Percentiles rank a stretch among this genome's conserved stretches.
Evolutionary conservation across 2,888 invertebrate genomes (phyloP).

Genomic region (Sesamia inferens): DNA sequence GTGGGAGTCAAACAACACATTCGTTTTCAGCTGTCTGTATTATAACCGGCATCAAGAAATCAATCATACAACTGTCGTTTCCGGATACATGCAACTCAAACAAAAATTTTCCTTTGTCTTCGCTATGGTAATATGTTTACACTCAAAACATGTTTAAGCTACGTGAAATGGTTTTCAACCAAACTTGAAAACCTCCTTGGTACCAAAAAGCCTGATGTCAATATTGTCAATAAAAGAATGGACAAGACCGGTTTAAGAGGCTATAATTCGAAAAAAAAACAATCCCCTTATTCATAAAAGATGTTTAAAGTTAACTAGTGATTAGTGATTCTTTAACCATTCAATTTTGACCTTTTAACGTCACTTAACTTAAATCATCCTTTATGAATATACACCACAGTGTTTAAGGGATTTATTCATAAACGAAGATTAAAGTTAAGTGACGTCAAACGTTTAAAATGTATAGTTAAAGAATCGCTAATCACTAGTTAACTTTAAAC

Average conservation of each 20-base stretch:
- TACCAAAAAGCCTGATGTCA: slow-evolving; percentile 32
- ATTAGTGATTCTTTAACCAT: too few species aligned
- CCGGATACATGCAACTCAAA: slow-evolving; percentile 55
- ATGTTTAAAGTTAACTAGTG: too few species aligned
- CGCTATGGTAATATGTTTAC: slow-evolving; percentile 61
- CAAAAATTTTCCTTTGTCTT: slow-evolving; percentile 60
- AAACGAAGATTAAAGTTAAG: too few species aligned
- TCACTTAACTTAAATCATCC: too few species aligned
- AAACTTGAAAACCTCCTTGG: slow-evolving; percentile 41
- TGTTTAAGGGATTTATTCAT: too few species aligned
- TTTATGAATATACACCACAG: too few species aligned
- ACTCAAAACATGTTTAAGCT: slow-evolving; percentile 51
- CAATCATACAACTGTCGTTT: slow-evolving; percentile 52
- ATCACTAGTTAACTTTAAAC: too few species aligned
- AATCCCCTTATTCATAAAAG: too few species aligned
- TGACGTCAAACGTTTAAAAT: too few species aligned
- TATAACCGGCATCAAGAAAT: slow-evolving; percentile 30
- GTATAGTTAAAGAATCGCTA: too few species aligned
- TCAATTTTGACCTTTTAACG: too few species aligned
- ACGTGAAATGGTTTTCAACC: slow-evolving; percentile 43
- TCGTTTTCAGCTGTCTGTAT: slow-evolving; percentile 12
- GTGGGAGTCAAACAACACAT: neutral
- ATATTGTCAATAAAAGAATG: too few species aligned
- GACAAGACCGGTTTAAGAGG: neutral
- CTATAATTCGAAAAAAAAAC: neutral